Conservation (phyloP, 2,888 invertebrate genomes). For the Lutraria lutraria region DNA sequence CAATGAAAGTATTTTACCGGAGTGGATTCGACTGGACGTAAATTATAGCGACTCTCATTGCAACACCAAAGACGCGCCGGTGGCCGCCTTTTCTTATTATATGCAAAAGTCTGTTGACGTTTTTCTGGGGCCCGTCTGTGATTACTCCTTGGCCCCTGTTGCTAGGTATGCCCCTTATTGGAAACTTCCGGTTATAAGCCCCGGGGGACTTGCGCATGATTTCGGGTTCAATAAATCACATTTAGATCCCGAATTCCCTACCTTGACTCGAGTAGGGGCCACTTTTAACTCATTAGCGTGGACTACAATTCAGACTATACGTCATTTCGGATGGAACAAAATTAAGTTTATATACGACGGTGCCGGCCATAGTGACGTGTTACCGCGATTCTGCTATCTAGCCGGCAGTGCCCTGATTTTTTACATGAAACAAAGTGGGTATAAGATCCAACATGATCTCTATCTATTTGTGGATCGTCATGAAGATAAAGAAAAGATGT, state of each 20-base stretch:
- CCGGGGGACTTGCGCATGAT: constrained; percentile 85
- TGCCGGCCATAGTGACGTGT: constrained; percentile 90
- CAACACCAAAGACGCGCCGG: constrained; percentile 76
- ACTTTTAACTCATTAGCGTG: constrained; percentile 74
- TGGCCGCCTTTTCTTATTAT: constrained; percentile 81
- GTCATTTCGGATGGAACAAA: constrained; percentile 71
- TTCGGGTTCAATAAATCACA: constrained; percentile 78
- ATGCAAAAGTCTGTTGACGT: constrained; percentile 75
- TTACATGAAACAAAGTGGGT: constrained; percentile 87
- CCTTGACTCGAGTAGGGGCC: constrained; percentile 79
- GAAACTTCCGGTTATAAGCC: constrained; percentile 95
- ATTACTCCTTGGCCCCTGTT: constrained; percentile 94
- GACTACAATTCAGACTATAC: constrained; percentile 59
- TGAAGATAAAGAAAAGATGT: constrained; percentile 60
- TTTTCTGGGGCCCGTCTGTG: constrained; percentile 85
- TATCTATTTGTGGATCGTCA: constrained; percentile 55
- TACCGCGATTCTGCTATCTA: constrained; percentile 91
- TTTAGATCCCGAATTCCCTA: constrained; percentile 63
- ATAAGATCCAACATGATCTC: constrained; percentile 70
- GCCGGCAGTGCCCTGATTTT: constrained; percentile 91
- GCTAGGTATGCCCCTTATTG: constrained; percentile 95
- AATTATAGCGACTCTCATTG: constrained; percentile 80
- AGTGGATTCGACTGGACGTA: constrained; percentile 61
- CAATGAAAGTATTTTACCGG: constrained; percentile 56
- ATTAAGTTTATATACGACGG: constrained; percentile 92